Base-by-base conservation (phyloP, 1,140 invertebrate genomes). In the Drosophila mojavensis region DNA sequence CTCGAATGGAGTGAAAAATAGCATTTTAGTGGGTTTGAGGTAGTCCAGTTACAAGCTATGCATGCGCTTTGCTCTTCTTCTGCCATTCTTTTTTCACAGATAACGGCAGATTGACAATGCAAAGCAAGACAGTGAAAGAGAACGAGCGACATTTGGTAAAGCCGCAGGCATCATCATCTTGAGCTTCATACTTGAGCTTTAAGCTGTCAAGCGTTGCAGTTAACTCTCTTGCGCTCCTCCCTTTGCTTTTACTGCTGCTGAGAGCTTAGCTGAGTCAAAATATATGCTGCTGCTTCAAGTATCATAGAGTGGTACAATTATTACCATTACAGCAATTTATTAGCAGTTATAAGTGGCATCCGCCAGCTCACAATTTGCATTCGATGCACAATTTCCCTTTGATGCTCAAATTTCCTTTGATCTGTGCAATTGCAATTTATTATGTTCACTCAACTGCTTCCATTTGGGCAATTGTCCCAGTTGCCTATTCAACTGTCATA, bases 1-100 rank as follows among this genome's bases (percentile, higher is more conserved):
- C 79, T 86, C 79, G 83, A 86, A 89, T 86, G 79, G 79, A 86
- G 84, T 86, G 84, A 86, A 86, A 86, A 86, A 86, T 86, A 88
- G 83, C 84, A 83, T 86, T 86, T 88, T 89, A 78, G 79, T 80
- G 79, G 83, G 28, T 26, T 33, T 36, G 51, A 63, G 67, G 28
- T 55, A 50, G 60, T 58, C 45, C 68, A 51, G 43, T 56, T 41
- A 54, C 61, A 51, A 6, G 20, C 51, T 53, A 7, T 17, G 15
- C n/a, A 26, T 51, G 13, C 13, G 26, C 2, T 26, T 28, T 53
- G 1, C 50, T n/a, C 11, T n/a, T 53, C 50, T 17, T 15, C 11
- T 43, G 24, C 36, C 10, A 2, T 33, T 33, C 33, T 69, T 69
- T 24, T 39, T 50, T 20, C 28, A 33, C 53, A 67, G 67, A 73